Conservation (phyloP, 2,113 vertebrate genomes). For the Neolamprologus modestus region DNA sequence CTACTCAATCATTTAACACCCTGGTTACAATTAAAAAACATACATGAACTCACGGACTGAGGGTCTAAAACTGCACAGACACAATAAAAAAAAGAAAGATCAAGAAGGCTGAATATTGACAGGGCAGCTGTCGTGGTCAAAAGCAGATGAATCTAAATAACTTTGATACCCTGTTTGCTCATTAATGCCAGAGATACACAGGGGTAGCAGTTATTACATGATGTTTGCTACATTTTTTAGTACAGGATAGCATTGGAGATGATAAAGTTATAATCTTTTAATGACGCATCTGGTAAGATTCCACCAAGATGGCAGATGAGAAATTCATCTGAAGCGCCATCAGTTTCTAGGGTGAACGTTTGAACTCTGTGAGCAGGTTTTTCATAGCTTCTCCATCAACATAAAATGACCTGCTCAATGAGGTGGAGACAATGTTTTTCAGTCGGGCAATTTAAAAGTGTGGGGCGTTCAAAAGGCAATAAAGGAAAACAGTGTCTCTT, state of each 20-base stretch:
- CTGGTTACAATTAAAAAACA: background rate
- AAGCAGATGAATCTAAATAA: background rate
- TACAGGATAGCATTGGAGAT: background rate
- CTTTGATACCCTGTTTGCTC: slow-evolving; percentile 27
- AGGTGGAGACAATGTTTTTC: background rate
- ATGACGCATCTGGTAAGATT: background rate
- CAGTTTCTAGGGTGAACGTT: background rate
- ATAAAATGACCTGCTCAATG: background rate
- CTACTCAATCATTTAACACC: background rate
- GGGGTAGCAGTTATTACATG: background rate
- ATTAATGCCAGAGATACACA: slow-evolving; percentile 7
- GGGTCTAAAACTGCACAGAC: background rate
- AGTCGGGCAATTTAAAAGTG: background rate
- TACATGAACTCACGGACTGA: background rate
- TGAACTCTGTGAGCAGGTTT: background rate
- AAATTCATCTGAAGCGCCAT: background rate
- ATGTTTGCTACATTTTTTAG: slow-evolving; percentile 15
- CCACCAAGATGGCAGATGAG: background rate
- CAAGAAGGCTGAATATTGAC: background rate
- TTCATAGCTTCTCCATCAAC: background rate
- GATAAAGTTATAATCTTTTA: slow-evolving; percentile 29
- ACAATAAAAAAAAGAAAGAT: background rate
- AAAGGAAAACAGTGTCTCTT: background rate
- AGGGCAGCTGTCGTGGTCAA: slow-evolving; percentile 21
- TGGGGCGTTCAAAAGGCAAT: background rate